Percentiles rank a stretch among this genome's conserved stretches.
Evolutionary conservation across 2,888 invertebrate genomes (phyloP).

Genomic region (Patella pellucida): DNA sequence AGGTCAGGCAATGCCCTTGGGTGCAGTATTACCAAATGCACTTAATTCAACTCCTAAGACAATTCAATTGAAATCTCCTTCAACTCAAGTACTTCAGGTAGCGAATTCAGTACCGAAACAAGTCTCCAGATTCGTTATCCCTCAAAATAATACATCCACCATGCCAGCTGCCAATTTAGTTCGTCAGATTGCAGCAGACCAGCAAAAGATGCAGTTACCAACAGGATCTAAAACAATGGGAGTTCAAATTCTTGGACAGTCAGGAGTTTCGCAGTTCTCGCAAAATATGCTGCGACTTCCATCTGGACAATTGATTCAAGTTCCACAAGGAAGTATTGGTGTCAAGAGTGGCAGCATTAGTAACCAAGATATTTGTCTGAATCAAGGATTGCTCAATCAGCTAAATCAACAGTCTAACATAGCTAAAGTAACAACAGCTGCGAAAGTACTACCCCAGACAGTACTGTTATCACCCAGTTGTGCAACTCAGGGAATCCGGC

Average conservation of each 20-base stretch:
- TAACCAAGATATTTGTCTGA: background rate
- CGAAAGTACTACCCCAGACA: background rate
- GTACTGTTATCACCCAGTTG: background rate
- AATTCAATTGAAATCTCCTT: background rate
- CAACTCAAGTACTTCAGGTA: background rate
- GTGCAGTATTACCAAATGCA: background rate
- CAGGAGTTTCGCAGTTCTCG: background rate
- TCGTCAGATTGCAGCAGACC: background rate
- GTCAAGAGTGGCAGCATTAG: background rate
- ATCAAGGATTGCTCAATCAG: background rate
- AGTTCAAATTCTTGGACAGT: background rate
- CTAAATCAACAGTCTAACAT: background rate
- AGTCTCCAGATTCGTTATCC: background rate
- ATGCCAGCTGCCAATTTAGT: slow-evolving; percentile 10
- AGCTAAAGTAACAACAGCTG: background rate
- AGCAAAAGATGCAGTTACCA: background rate
- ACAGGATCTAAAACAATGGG: background rate
- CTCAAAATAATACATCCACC: background rate
- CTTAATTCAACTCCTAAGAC: background rate
- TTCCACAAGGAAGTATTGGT: background rate
- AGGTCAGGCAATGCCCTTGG: background rate
- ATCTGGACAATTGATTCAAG: background rate
- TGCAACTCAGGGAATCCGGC: background rate
- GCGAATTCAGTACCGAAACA: background rate
- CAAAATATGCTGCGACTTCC: background rate